Evolutionary conservation across 1,140 invertebrate species (phyloP).

Genomic region (Drosophila auraria): DNA sequence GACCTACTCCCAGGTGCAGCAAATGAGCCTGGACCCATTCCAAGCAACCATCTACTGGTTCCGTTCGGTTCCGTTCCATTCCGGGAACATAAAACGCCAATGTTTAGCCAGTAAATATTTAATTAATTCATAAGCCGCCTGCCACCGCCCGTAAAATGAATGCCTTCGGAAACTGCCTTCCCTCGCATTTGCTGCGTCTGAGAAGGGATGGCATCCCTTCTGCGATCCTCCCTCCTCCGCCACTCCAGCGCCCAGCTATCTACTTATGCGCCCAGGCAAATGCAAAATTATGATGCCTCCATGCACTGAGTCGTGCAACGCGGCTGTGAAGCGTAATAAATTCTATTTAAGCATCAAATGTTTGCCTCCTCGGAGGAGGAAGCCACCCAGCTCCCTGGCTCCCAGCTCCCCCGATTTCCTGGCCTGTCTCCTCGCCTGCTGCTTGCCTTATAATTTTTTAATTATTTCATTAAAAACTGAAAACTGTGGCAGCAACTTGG

Average conservation of each 20-base stretch:
- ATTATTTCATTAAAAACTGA: slow-evolving; percentile 59
- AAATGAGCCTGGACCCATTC: slow-evolving; percentile 26
- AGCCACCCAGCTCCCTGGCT: slow-evolving; percentile 1
- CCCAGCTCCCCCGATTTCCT: not conserved
- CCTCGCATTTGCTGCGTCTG: slow-evolving; percentile 11
- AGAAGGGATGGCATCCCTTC: slow-evolving; percentile 5
- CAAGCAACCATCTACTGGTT: slow-evolving; percentile 3
- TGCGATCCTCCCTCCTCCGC: not conserved
- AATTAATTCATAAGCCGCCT: slow-evolving; percentile 76
- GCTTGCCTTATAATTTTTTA: slow-evolving; percentile 48
- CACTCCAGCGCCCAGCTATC: slow-evolving; percentile 23
- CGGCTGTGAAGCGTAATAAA: slow-evolving; percentile 65
- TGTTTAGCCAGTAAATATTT: slow-evolving; percentile 78
- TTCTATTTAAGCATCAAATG: slow-evolving; percentile 60
- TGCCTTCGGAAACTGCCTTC: slow-evolving; percentile 34
- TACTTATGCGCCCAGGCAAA: slow-evolving; percentile 51
- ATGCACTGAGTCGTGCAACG: slow-evolving; percentile 47
- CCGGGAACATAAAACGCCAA: slow-evolving; percentile 67
- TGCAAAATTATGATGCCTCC: slow-evolving; percentile 71
- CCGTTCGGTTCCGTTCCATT: slow-evolving; percentile 9
- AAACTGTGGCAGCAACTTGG: slow-evolving; percentile 70
- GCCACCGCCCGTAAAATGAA: slow-evolving; percentile 46
- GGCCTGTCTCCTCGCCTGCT: slow-evolving; percentile 11
- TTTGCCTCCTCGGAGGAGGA: slow-evolving; percentile 21
- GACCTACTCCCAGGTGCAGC: slow-evolving; percentile 38